Evolutionary conservation across 2,888 invertebrate genomes (phyloP).

Genomic region (Eilema sororculum): DNA sequence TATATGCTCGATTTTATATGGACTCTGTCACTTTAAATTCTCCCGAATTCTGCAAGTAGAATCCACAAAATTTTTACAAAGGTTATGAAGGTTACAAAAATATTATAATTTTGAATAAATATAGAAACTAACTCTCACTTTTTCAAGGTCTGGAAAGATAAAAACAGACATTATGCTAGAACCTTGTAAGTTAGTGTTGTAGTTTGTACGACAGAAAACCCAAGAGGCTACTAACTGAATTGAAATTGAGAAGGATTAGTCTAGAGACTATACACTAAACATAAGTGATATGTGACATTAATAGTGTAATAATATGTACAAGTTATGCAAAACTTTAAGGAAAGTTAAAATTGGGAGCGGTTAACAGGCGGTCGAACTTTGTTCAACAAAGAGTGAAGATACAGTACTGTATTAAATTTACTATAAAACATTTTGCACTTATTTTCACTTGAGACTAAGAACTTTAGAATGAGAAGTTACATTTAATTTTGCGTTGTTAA

Average conservation of each 20-base stretch:
- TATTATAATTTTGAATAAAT: neutral
- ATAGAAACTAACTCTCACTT: neutral
- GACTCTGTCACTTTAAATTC: too few species aligned
- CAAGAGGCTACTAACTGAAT: constrained; percentile 35
- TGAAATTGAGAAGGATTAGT: constrained; percentile 38
- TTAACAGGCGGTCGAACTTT: neutral
- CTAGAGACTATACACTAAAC: constrained; percentile 3
- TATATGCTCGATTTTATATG: neutral
- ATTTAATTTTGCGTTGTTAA: neutral
- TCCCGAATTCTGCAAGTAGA: neutral
- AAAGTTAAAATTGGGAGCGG: neutral
- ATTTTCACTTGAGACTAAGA: neutral
- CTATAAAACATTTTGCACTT: neutral
- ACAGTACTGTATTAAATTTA: neutral
- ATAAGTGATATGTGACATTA: constrained; percentile 32
- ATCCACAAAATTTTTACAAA: neutral
- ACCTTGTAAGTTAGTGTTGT: constrained; percentile 18
- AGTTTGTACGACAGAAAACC: constrained; percentile 10
- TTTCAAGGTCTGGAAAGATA: neutral
- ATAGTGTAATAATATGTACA: constrained; percentile 3
- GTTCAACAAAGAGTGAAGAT: neutral
- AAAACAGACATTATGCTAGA: constrained; percentile 15
- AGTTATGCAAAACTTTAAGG: neutral
- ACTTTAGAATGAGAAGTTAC: neutral
- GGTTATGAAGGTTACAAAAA: neutral